phyloP scores from a whole-genome alignment of 2,113 vertebrate genomes.

The Hippocampus barbouri region DNA sequence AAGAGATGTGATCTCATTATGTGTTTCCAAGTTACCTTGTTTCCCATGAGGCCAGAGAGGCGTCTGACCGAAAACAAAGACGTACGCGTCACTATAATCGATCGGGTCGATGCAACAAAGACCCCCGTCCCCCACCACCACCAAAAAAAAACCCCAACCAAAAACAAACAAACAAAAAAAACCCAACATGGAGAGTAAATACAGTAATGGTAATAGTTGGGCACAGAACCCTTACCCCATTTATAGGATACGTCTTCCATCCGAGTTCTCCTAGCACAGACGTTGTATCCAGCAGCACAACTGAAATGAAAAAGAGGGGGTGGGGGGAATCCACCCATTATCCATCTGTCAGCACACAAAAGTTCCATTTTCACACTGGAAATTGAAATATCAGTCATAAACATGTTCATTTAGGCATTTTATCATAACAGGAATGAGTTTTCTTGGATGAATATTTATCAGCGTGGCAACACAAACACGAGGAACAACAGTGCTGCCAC shows the following conservation, averaged over 20 bases:
- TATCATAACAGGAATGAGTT: conserved; percentile 44
- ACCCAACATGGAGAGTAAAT: conserved; percentile 2
- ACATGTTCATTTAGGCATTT: conserved; percentile 45
- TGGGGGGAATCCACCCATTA: conserved; percentile 42
- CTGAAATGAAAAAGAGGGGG: conserved; percentile 69
- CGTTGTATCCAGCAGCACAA: conserved; percentile 91
- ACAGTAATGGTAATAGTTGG: conserved; percentile 11
- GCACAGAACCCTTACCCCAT: conserved; percentile 80
- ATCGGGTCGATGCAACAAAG: conserved; percentile 19
- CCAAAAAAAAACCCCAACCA: background rate
- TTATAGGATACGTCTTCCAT: conserved; percentile 93
- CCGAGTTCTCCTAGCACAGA: conserved; percentile 86
- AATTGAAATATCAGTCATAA: conserved; percentile 55
- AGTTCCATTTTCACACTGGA: conserved; percentile 35
- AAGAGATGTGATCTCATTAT: conserved; percentile 42
- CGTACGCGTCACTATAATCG: conserved; percentile 33
- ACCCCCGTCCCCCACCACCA: background rate
- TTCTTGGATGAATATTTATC: conserved; percentile 56
- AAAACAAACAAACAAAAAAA: background rate
- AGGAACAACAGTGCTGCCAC: conserved; percentile 31
- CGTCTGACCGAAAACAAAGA: conserved; percentile 26
- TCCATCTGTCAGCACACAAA: conserved; percentile 42
- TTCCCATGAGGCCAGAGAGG: conserved; percentile 27
- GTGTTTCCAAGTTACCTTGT: conserved; percentile 26
- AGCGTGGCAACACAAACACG: conserved; percentile 16